Percentiles rank a stretch among this genome's conserved stretches.
Conservation (phyloP, 2,888 invertebrate species). For the Eueremaeus valkanovi region DNA sequence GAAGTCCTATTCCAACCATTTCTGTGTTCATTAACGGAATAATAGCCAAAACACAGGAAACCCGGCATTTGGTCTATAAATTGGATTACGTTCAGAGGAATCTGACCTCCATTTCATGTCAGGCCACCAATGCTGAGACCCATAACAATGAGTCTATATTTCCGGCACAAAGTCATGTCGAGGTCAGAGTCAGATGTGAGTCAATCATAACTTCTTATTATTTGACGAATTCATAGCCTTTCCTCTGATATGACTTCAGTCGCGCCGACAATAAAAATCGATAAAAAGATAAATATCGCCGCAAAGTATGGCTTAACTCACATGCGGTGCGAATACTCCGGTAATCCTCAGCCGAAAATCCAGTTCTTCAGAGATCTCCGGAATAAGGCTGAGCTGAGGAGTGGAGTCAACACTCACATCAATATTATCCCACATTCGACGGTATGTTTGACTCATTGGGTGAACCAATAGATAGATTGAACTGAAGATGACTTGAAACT, state of each 20-base stretch:
- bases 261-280: conserved; percentile 33
- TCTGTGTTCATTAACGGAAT: conserved; percentile 71
- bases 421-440: conserved; percentile 38
- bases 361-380: conserved; percentile 34
- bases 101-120: conserved; percentile 75
- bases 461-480: background rate
- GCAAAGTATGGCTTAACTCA: conserved; percentile 70
- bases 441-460: background rate
- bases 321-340: conserved; percentile 71
- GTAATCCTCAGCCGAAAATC: conserved; percentile 72
- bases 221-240: too few species aligned
- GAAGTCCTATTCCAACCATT: conserved; percentile 77
- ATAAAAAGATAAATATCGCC: conserved; percentile 52
- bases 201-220: conserved; percentile 47
- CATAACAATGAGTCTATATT: conserved; percentile 67
- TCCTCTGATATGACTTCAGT: background rate
- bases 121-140: conserved; percentile 81
- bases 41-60: conserved; percentile 16
- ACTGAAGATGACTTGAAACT: background rate
- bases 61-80: conserved; percentile 21
- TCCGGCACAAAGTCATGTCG: conserved; percentile 60
- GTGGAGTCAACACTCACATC: background rate
- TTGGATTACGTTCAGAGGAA: conserved; percentile 60
- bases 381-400: conserved; percentile 13
- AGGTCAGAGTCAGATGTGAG: conserved; percentile 77